phyloP scores from a whole-genome alignment of 2,888 invertebrate species.

The Cheilosia vulpina region DNA sequence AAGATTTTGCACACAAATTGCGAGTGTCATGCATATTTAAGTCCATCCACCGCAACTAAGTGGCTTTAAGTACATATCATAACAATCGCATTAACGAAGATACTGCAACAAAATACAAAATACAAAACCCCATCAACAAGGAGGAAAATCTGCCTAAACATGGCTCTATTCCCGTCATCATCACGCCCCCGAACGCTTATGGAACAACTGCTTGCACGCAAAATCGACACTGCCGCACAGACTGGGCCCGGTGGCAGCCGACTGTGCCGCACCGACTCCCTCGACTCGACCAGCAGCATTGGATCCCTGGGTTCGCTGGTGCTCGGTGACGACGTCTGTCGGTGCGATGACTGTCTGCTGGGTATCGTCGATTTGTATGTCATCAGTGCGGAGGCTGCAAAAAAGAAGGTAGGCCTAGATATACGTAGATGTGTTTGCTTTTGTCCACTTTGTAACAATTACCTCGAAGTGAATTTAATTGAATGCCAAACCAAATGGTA shows the following conservation, averaged over 20 bases:
- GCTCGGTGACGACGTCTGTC: conserved; percentile 88
- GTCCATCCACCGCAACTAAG: conserved; percentile 15
- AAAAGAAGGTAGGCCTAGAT: conserved; percentile 86
- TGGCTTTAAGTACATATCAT: conserved; percentile 10
- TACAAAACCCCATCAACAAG: conserved; percentile 7
- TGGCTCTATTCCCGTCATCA: conserved; percentile 85
- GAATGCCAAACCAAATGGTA: conserved; percentile 23
- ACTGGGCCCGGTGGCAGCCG: conserved; percentile 83
- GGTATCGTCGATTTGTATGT: conserved; percentile 92
- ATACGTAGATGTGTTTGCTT: conserved; percentile 2
- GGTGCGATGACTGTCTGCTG: conserved; percentile 92
- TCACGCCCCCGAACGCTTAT: conserved; percentile 90
- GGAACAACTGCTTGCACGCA: conserved; percentile 91
- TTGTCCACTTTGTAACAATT: conserved; percentile 49
- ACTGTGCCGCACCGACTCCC: conserved; percentile 89
- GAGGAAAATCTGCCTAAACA: conserved; percentile 61
- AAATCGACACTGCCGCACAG: conserved; percentile 89
- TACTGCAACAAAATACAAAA: background rate
- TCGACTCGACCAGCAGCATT: conserved; percentile 90
- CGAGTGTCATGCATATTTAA: conserved; percentile 16
- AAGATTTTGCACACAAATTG: background rate
- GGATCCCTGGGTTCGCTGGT: conserved; percentile 87
- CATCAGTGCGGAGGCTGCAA: conserved; percentile 84
- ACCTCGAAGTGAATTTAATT: conserved; percentile 23
- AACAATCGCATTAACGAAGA: conserved; percentile 16